These are phyloP conservation scores for Dione vanillae DNA, from an alignment of 2,888 invertebrate species.

Conservation along the genomic window DNA sequence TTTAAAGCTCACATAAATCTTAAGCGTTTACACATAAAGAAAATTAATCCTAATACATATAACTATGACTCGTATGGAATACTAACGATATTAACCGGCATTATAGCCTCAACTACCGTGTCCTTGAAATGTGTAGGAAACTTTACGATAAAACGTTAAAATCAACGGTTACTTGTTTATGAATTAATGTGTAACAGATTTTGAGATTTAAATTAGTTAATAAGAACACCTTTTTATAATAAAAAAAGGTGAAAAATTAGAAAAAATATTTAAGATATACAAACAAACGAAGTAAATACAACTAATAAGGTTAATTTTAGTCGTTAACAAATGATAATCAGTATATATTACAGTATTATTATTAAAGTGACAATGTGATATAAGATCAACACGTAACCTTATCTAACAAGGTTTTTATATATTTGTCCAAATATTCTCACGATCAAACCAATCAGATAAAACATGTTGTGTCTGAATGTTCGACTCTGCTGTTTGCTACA, in stretches of 20 bases:
- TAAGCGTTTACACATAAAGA: conserved; percentile 7
- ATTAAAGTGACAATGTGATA: not conserved
- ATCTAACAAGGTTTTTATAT: conserved; percentile 34
- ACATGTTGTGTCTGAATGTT: conserved; percentile 15
- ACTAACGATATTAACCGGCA: conserved; percentile 33
- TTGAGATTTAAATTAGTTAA: not conserved
- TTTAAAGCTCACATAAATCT: not conserved
- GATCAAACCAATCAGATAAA: conserved; percentile 50
- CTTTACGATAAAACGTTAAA: conserved; percentile 8
- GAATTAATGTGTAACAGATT: not conserved
- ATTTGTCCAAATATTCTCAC: conserved; percentile 60
- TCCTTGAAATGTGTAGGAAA: conserved; percentile 33
- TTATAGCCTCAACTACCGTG: conserved; percentile 22
- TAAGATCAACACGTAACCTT: conserved; percentile 29
- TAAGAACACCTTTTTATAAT: not conserved
- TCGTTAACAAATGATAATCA: not conserved
- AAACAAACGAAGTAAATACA: too few species aligned
- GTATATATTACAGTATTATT: not conserved
- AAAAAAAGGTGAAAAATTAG: not conserved
- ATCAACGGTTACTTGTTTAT: not conserved
- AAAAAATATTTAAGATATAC: not conserved
- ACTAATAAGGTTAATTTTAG: not conserved
- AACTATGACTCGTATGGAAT: conserved; percentile 33
- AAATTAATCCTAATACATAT: conserved; percentile 15
- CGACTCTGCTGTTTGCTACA: not conserved